These are phyloP conservation scores for Ibycter americanus DNA, from an alignment of 2,797 vertebrate species.

Conservation along the genomic window DNA sequence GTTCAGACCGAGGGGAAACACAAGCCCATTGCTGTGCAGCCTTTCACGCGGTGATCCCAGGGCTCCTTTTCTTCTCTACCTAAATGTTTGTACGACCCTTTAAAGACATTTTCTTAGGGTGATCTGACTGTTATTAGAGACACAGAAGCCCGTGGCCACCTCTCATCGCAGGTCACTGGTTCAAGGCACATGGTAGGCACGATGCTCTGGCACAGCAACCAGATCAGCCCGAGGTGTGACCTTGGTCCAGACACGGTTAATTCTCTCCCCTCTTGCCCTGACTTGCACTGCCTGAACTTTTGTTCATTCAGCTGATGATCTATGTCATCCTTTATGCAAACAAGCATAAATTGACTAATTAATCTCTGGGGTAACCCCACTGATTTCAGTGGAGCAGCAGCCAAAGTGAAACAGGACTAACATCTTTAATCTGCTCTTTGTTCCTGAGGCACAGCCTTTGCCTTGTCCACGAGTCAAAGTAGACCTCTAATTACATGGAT, in stretches of 20 bases:
- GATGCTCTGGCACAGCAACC: fast-evolving
- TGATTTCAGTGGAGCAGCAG: constrained; percentile 30
- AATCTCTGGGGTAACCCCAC: constrained; percentile 37
- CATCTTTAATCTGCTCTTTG: constrained; percentile 31
- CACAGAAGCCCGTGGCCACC: neutral
- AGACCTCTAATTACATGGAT: constrained; percentile 51
- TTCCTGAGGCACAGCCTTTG: constrained; percentile 20
- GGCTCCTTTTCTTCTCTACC: neutral
- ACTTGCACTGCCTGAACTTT: constrained; percentile 45
- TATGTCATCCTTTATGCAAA: constrained; percentile 64
- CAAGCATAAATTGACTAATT: constrained; percentile 60
- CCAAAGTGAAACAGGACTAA: constrained; percentile 10
- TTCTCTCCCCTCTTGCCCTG: neutral
- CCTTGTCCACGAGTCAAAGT: constrained; percentile 27
- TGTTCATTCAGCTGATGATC: constrained; percentile 22
- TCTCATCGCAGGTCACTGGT: neutral
- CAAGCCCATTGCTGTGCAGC: neutral
- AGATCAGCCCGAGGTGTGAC: neutral
- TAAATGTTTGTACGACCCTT: neutral
- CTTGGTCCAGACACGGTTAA: neutral
- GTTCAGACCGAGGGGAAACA: neutral
- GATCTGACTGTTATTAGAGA: neutral
- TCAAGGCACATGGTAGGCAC: fast-evolving
- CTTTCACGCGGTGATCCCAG: fast-evolving
- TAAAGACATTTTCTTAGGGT: neutral